phyloP scores from a whole-genome alignment of 2,888 invertebrate species.

The Acleris emargana region DNA sequence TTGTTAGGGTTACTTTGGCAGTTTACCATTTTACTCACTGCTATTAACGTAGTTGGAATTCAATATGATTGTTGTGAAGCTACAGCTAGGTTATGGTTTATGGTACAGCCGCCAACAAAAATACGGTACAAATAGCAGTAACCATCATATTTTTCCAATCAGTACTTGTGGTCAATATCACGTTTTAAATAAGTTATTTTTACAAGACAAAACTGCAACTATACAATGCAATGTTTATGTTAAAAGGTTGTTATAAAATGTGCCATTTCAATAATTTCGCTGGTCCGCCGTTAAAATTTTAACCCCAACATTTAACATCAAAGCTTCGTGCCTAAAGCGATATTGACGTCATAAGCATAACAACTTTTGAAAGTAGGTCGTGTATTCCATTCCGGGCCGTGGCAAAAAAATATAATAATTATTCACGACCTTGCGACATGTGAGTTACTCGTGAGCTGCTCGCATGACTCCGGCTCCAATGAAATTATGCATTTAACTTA shows the following conservation, averaged over 20 bases:
- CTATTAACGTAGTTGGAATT: neutral
- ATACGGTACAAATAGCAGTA: no score
- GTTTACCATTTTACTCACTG: conserved; percentile 1
- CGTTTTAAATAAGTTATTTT: no score
- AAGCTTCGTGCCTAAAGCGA: conserved; percentile 42
- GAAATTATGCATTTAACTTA: conserved; percentile 47
- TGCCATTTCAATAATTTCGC: conserved; percentile 12
- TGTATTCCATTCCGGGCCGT: conserved; percentile 63
- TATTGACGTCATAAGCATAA: conserved; percentile 69
- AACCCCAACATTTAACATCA: conserved; percentile 22
- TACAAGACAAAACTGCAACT: neutral
- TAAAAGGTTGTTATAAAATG: conserved; percentile 1
- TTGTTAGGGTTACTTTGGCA: conserved; percentile 12
- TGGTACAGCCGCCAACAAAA: no score
- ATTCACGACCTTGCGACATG: conserved; percentile 65
- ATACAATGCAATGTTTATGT: neutral
- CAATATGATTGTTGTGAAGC: no score
- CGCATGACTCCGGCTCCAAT: conserved; percentile 46
- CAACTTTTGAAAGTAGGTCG: conserved; percentile 73
- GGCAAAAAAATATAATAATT: conserved; percentile 61
- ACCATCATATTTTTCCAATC: no score
- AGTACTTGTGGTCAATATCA: no score
- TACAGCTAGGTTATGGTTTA: no score
- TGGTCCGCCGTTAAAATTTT: conserved; percentile 19
- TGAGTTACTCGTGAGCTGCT: conserved; percentile 45